Conservation (phyloP, 2,797 vertebrate species). For the Decapterus maruadsi region DNA sequence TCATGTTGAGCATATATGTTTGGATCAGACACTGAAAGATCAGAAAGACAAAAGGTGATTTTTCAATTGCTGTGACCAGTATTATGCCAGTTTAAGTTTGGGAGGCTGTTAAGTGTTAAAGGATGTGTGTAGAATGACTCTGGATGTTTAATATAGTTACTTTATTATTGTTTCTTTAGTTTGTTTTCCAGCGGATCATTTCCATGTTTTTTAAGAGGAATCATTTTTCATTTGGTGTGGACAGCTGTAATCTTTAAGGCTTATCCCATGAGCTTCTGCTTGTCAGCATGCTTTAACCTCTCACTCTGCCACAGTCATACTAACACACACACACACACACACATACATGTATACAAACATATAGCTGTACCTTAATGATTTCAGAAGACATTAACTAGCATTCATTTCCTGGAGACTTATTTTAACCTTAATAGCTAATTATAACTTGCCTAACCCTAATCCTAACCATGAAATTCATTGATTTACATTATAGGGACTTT, state of each 20-base stretch:
- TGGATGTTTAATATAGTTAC: too few relatives aligned
- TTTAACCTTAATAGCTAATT: neutral
- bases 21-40: too few relatives aligned
- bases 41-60: neutral
- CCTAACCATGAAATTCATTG: neutral
- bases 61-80: neutral
- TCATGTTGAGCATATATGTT: too few relatives aligned
- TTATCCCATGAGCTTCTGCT: constrained; percentile 28
- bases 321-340: neutral
- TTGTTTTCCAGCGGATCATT: constrained; percentile 8
- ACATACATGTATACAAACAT: neutral
- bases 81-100: neutral
- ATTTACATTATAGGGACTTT: neutral
- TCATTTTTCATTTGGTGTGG: constrained; percentile 37
- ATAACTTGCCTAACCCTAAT: too few relatives aligned
- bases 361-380: neutral
- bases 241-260: constrained; percentile 40
- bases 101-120: neutral
- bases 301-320: neutral
- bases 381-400: neutral
- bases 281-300: constrained; percentile 35
- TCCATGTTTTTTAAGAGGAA: constrained; percentile 4
- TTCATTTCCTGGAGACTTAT: neutral
- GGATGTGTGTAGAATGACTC: neutral
- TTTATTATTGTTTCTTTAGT: neutral